Base-by-base conservation (phyloP, 2,888 invertebrate genomes). In the Lithophane socia region DNA sequence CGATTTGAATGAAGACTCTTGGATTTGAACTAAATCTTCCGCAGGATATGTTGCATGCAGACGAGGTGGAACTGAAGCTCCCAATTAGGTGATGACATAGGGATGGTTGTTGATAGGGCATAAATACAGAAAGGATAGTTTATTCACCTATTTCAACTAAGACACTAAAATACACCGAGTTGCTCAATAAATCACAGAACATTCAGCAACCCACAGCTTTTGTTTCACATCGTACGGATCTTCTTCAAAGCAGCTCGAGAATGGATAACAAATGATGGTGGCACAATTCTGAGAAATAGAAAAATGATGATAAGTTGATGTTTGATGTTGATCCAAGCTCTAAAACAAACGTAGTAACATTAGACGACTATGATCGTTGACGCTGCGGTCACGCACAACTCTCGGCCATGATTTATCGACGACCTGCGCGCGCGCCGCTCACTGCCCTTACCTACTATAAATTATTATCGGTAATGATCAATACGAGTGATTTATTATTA, bases 401-500 rank as follows among this genome's bases (percentile, higher is more conserved):
- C 82, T 82, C 77, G 78, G 54, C 69, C 65, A 89, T 94, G 94
- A 94, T 94, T 93, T 93, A 94, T 94, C 87, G 90, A 83, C 63
- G 77, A 75, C 75, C 77, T 84, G 87, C 88, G 87, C 86, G 89
- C 89, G 89, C 89, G 87, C 87, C 80, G 88, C 87, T 80, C 89
- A 86, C 89, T 88, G 91, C 90, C 88, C 86, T 90, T 91, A 90
- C 93, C 92, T 93, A 93, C 94, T 93, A 95, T 96, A 95, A 95
- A 95, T 96, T 94, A 95, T 93, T 92, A 93, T 93, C 93, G 91
- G 95, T 95, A 95, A 95, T 95, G 95, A 95, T 95, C 95, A 92
- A 91, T 90, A 89, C 92, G 86, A 89, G 89, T 95, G 96, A 96
- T 96, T 96, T 95, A 96, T 96, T 90, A 90, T 91, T 90, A 92